Conservation (phyloP, 2,888 invertebrate species). For the Rhogogaster chlorosoma region DNA sequence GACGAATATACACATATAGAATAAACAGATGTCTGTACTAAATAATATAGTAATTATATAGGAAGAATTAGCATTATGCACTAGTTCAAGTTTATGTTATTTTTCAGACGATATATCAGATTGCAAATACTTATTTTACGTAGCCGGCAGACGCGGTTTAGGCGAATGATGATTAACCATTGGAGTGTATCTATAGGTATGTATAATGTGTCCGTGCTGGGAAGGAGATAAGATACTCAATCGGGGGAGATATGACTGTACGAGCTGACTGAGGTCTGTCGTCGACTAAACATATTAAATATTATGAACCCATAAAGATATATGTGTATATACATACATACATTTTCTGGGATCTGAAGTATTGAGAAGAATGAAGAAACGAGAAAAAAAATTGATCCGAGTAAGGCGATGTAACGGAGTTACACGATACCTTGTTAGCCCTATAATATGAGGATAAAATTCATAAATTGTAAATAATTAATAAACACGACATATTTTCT, state of each 20-base stretch:
- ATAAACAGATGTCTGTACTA: not conserved
- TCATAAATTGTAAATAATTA: constrained; percentile 74
- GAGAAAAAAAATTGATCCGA: not conserved
- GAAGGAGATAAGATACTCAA: not conserved
- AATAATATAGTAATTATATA: not conserved
- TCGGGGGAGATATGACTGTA: not conserved
- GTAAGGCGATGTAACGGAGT: not conserved
- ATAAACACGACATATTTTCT: constrained; percentile 78
- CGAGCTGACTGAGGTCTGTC: not conserved
- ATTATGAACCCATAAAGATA: not conserved
- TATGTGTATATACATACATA: not conserved
- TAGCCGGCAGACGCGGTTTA: not conserved
- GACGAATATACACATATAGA: not conserved
- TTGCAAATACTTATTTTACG: not conserved
- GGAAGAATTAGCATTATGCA: not conserved
- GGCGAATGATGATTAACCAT: not conserved
- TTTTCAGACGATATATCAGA: not conserved
- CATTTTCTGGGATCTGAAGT: not conserved
- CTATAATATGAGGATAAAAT: not conserved
- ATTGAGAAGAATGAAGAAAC: not conserved
- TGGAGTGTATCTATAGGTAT: not conserved
- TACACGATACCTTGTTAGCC: not conserved
- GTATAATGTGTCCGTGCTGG: not conserved
- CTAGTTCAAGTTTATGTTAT: not conserved
- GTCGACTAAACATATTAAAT: not conserved